Conservation (phyloP, 1,140 invertebrate genomes). For the Cataglyphis hispanica region DNA sequence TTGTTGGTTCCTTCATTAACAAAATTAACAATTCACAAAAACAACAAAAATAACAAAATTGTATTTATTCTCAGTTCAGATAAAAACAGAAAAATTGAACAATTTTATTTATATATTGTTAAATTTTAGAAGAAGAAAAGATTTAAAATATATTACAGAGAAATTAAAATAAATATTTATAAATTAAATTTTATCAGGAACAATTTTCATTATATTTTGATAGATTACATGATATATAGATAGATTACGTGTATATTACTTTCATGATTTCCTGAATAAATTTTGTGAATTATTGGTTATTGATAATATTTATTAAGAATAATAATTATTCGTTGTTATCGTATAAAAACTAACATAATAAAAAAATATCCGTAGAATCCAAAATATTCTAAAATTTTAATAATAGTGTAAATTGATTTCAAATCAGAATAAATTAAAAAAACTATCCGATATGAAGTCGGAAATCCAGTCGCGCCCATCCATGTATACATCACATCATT, state of each 20-base stretch:
- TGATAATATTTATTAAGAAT: not conserved
- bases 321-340: not conserved
- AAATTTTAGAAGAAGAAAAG: not conserved
- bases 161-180: not conserved
- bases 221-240: slow-evolving; percentile 2
- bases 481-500: slow-evolving; percentile 6
- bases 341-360: not conserved
- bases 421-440: slow-evolving; percentile 1
- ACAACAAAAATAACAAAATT: slow-evolving; percentile 37
- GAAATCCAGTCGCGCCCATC: not conserved
- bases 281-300: not conserved
- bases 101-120: not conserved
- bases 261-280: no score
- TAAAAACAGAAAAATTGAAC: slow-evolving; percentile 19
- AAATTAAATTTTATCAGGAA: not conserved
- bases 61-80: slow-evolving; percentile 18
- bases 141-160: no score
- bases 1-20: not conserved
- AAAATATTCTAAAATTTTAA: not conserved
- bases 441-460: not conserved
- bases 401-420: not conserved
- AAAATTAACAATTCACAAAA: not conserved
- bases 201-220: not conserved
- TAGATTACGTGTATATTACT: not conserved
- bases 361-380: no score